A percentile compares a stretch with the other conserved stretches of the same genome.
phyloP scores from a whole-genome alignment of 2,888 invertebrate species.

The Pemphredon lugubris region DNA sequence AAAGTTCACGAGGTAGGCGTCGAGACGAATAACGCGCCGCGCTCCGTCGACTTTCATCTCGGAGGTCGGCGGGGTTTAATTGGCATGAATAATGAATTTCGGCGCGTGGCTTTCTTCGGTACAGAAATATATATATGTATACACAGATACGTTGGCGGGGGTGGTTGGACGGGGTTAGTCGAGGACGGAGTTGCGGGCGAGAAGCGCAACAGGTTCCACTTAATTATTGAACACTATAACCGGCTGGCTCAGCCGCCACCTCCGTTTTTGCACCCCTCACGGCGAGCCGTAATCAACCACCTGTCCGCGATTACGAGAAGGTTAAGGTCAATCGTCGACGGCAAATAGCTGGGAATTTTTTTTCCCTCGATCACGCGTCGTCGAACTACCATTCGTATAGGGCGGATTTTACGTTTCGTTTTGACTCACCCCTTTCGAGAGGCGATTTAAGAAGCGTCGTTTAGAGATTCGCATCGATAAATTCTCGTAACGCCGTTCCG shows the following conservation, averaged over 20 bases:
- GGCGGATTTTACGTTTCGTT: too few relatives aligned
- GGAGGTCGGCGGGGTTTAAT: conserved; percentile 64
- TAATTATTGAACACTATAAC: conserved; percentile 80
- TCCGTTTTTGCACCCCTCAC: conserved; percentile 63
- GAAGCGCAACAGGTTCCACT: conserved; percentile 80
- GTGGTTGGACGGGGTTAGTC: conserved; percentile 63
- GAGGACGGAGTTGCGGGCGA: conserved; percentile 66
- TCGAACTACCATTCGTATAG: conserved; percentile 17
- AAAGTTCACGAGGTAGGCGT: not conserved
- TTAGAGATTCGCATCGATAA: too few relatives aligned
- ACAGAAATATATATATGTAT: too few relatives aligned
- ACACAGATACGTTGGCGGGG: conserved; percentile 37
- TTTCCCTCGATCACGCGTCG: not conserved
- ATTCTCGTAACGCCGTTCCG: too few relatives aligned
- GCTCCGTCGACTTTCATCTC: conserved; percentile 15
- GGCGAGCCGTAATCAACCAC: conserved; percentile 69
- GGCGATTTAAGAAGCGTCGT: too few relatives aligned
- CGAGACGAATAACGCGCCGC: too few relatives aligned
- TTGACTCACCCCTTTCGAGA: too few relatives aligned
- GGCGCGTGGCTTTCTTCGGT: conserved; percentile 37
- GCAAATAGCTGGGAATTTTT: conserved; percentile 27
- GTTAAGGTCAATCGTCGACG: conserved; percentile 60
- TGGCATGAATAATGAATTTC: conserved; percentile 75
- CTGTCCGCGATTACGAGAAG: conserved; percentile 65
- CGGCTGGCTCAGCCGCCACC: conserved; percentile 59